phyloP scores from a whole-genome alignment of 1,140 invertebrate species.

The Drosophila gunungcola region DNA sequence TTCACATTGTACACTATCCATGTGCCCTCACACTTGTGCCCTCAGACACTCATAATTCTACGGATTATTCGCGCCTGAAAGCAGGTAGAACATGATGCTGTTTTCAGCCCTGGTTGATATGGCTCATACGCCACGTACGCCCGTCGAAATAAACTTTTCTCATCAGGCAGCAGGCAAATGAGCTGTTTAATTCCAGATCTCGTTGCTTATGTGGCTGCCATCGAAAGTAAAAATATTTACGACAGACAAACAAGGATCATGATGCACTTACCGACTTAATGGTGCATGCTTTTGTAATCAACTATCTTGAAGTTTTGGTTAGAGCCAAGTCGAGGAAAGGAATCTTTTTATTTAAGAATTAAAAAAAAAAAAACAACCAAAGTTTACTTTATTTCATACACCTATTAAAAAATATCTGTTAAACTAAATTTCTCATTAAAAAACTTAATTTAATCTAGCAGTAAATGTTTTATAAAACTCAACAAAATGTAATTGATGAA shows the following conservation, averaged over 20 bases:
- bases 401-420: background rate
- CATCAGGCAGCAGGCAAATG: slow-evolving; percentile 52
- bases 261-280: slow-evolving; percentile 7
- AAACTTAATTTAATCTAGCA: no score
- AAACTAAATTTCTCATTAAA: no score
- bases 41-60: slow-evolving; percentile 37
- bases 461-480: no score
- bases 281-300: background rate
- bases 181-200: slow-evolving; percentile 56
- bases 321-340: background rate
- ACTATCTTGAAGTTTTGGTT: background rate
- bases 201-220: slow-evolving; percentile 5
- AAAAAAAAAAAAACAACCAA: background rate
- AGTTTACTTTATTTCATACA: background rate
- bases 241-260: slow-evolving; percentile 8
- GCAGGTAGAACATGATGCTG: slow-evolving; percentile 22
- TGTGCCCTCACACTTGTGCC: background rate
- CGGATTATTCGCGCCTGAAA: slow-evolving; percentile 43
- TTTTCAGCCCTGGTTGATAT: slow-evolving; percentile 11
- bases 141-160: slow-evolving; percentile 43
- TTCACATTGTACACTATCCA: slow-evolving; percentile 28
- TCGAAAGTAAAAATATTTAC: slow-evolving; percentile 21
- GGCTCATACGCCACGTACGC: slow-evolving; percentile 31
- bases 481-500: no score
- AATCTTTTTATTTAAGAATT: background rate